Conservation (phyloP, 2,113 vertebrate species). For the Narcine bancroftii region DNA sequence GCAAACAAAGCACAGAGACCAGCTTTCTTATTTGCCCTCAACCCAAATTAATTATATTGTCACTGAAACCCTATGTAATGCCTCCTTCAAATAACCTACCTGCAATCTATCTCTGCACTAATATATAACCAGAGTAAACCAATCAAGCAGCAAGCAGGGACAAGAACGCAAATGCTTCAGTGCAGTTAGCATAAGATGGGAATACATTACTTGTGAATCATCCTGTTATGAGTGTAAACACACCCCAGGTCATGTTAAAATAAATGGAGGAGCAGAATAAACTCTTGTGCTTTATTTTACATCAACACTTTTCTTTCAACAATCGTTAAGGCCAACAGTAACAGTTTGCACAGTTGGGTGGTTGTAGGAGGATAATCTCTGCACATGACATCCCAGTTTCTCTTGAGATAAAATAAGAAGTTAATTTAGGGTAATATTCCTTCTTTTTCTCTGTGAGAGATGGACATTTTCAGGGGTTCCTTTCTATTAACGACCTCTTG, state of each 20-base stretch:
- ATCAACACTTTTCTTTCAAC: background rate
- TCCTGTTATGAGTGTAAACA: slow-evolving; percentile 45
- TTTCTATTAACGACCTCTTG: background rate
- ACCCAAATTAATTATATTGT: slow-evolving; percentile 58
- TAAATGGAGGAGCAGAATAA: slow-evolving; percentile 41
- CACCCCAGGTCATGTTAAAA: slow-evolving; percentile 42
- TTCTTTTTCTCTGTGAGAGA: background rate
- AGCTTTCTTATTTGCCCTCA: slow-evolving; percentile 43
- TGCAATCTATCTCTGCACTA: slow-evolving; percentile 69
- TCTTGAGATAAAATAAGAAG: background rate
- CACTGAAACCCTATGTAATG: slow-evolving; percentile 59
- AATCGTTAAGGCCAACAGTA: background rate
- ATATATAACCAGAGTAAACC: slow-evolving; percentile 60
- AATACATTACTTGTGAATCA: slow-evolving; percentile 56
- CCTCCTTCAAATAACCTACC: slow-evolving; percentile 63
- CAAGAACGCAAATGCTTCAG: slow-evolving; percentile 47
- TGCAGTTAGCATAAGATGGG: slow-evolving; percentile 45
- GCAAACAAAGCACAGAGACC: background rate
- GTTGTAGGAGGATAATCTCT: background rate
- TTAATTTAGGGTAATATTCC: background rate
- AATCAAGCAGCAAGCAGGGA: slow-evolving; percentile 56
- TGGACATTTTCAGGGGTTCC: background rate
- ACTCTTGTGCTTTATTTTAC: background rate
- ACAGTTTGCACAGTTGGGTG: background rate
- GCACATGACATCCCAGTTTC: background rate